Conservation (phyloP, 2,113 vertebrate genomes). For the Percopsis transmontana region DNA sequence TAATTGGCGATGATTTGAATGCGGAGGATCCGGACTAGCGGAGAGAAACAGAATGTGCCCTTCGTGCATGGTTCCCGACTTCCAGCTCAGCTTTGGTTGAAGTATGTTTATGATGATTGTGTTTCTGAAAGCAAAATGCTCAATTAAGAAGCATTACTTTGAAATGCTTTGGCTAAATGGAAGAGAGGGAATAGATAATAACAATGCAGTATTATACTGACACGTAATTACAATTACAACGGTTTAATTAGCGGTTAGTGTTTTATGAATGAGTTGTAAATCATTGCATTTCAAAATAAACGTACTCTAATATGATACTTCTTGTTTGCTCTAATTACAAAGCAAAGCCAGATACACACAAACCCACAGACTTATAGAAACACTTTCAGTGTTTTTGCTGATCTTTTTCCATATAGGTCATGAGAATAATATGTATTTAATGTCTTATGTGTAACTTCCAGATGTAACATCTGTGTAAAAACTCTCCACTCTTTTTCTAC, state of each 20-base stretch:
- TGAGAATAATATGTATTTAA: not conserved
- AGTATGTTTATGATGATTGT: not conserved
- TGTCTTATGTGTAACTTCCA: not conserved
- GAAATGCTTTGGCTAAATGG: slow-evolving; percentile 9
- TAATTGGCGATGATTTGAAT: too few species aligned
- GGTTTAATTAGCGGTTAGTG: too few species aligned
- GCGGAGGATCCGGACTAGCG: too few species aligned
- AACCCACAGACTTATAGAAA: too few species aligned
- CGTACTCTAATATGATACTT: too few species aligned
- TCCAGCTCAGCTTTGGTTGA: slow-evolving; percentile 3
- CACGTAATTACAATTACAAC: not conserved
- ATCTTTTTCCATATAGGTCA: not conserved
- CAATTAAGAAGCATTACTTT: slow-evolving; percentile 6
- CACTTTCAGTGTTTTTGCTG: not conserved
- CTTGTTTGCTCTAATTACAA: too few species aligned
- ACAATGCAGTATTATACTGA: not conserved
- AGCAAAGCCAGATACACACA: too few species aligned
- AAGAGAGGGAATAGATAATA: not conserved
- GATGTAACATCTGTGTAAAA: not conserved
- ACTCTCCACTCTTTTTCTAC: not conserved
- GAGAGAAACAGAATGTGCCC: too few species aligned
- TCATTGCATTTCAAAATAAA: too few species aligned
- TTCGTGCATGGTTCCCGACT: not conserved
- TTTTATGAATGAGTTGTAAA: too few species aligned
- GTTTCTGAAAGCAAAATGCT: slow-evolving; percentile 6